Conservation (phyloP, 2,888 invertebrate species). For the Catotricha subobsoleta region DNA sequence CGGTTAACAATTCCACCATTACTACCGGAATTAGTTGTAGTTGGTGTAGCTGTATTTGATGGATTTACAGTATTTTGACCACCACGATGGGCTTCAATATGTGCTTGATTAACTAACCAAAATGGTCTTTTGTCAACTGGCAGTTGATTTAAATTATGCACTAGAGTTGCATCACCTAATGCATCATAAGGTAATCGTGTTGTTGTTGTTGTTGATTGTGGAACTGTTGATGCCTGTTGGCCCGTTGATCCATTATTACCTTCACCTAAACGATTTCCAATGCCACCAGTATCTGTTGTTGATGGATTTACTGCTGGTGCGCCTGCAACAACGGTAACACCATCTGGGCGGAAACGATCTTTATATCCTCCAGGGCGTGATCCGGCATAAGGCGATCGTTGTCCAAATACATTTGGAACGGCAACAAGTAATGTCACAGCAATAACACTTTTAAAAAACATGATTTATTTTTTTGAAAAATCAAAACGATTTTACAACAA, state of each 20-base stretch:
- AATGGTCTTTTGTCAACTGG: slow-evolving; percentile 51
- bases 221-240: not conserved
- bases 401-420: no score
- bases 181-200: slow-evolving; percentile 44
- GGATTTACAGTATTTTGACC: not conserved
- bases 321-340: not conserved
- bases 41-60: not conserved
- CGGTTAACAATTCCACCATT: not conserved
- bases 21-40: not conserved
- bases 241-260: no score
- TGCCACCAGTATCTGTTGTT: slow-evolving; percentile 8
- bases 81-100: slow-evolving; percentile 37
- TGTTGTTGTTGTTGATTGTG: slow-evolving; percentile 18
- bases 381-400: slow-evolving; percentile 48
- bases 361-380: slow-evolving; percentile 40
- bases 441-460: no score
- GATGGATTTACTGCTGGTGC: no score
- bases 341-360: slow-evolving; percentile 26
- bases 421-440: no score
- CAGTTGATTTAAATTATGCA: slow-evolving; percentile 43
- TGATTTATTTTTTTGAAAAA: no score
- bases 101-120: slow-evolving; percentile 52
- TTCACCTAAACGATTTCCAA: slow-evolving; percentile 3
- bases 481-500: no score
- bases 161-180: slow-evolving; percentile 39